Conservation (phyloP, 1,140 invertebrate genomes). For the Drosophila quadrilineata region DNA sequence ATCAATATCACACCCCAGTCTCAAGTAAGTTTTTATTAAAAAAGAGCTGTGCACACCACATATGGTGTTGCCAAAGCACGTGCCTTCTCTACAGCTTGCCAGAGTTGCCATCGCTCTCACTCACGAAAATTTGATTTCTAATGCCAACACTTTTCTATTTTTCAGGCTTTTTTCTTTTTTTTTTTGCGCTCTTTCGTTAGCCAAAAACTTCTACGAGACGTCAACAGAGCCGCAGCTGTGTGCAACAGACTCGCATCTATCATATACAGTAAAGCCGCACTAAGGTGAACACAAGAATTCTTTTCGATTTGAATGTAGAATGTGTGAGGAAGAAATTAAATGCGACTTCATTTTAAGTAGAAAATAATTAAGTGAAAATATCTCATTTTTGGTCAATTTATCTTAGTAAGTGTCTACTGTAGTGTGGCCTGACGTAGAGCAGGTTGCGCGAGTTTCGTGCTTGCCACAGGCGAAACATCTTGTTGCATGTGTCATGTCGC, state of each 20-base stretch:
- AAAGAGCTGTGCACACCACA: not conserved
- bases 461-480: conserved; percentile 7
- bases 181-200: not conserved
- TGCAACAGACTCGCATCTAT: too few species aligned
- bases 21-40: conserved; percentile 13
- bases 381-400: too few species aligned
- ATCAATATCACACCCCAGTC: conserved; percentile 18
- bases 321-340: too few species aligned
- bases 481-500: conserved; percentile 14
- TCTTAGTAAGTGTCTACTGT: too few species aligned
- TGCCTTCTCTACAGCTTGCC: conserved; percentile 1
- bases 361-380: too few species aligned
- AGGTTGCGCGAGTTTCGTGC: conserved; percentile 10
- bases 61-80: conserved; percentile 6
- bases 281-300: too few species aligned
- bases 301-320: too few species aligned
- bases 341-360: too few species aligned
- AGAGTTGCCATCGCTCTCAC: conserved; percentile 3
- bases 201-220: too few species aligned
- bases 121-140: conserved; percentile 36
- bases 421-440: too few species aligned
- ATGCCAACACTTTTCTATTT: conserved; percentile 18
- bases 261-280: too few species aligned
- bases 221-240: too few species aligned
- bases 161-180: not conserved